Evolutionary conservation across 2,888 invertebrate species (phyloP).

Genomic region (Caenorhabditis sp.): DNA sequence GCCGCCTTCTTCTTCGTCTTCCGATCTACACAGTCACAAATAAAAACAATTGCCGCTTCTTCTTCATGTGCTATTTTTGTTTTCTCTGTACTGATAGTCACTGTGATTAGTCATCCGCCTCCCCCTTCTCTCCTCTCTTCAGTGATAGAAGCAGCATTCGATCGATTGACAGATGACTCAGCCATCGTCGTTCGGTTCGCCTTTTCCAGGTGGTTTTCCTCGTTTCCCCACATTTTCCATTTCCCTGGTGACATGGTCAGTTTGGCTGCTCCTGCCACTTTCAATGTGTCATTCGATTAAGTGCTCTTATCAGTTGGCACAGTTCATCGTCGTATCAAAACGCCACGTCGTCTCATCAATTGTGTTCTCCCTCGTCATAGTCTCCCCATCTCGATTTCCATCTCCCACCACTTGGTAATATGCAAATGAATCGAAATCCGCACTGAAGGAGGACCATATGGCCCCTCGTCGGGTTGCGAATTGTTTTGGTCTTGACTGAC

Average conservation of each 20-base stretch:
- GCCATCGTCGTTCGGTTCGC: not conserved
- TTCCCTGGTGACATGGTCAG: not conserved
- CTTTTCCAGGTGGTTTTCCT: not conserved
- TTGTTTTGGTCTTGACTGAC: constrained; percentile 37
- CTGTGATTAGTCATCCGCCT: constrained; percentile 5
- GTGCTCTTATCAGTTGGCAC: constrained; percentile 14
- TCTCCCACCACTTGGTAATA: not conserved
- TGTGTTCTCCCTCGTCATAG: not conserved
- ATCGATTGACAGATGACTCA: constrained; percentile 7
- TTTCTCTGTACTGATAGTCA: constrained; percentile 1
- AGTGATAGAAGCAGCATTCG: not conserved
- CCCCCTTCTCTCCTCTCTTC: no score
- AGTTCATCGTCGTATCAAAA: constrained; percentile 7
- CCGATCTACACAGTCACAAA: not conserved
- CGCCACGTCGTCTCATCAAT: constrained; percentile 45
- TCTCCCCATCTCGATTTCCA: constrained; percentile 1
- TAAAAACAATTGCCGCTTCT: not conserved
- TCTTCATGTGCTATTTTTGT: not conserved
- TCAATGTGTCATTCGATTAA: not conserved
- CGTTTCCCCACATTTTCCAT: not conserved
- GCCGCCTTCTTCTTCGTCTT: not conserved
- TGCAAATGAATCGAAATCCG: not conserved
- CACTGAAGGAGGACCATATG: constrained; percentile 33
- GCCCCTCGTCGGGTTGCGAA: constrained; percentile 23
- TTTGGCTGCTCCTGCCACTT: not conserved